Conservation (phyloP, 2,888 invertebrate genomes). For the Epinotia demarniana region DNA sequence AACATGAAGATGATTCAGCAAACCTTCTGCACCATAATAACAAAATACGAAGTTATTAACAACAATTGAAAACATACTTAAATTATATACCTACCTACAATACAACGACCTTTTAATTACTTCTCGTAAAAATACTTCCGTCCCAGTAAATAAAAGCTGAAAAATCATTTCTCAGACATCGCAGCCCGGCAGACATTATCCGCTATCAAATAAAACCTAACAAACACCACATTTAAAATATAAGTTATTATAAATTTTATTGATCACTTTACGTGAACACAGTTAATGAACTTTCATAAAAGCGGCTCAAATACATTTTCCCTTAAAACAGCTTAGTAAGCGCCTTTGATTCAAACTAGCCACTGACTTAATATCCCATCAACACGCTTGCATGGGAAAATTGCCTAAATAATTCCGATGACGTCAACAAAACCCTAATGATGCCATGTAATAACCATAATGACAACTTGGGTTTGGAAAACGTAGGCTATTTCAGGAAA, state of each 20-base stretch:
- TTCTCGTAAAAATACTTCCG: background rate
- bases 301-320: constrained; percentile 58
- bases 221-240: background rate
- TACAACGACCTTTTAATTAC: too few relatives aligned
- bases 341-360: constrained; percentile 53
- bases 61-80: background rate
- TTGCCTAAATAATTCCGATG: constrained; percentile 55
- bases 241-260: constrained; percentile 1
- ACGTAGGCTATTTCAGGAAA: constrained; percentile 12
- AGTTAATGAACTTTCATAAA: background rate
- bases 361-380: constrained; percentile 54
- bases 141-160: background rate
- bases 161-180: background rate
- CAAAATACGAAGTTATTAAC: background rate
- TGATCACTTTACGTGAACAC: background rate
- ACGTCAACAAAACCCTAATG: constrained; percentile 40
- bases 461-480: constrained; percentile 23
- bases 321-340: constrained; percentile 62
- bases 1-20: background rate
- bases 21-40: background rate
- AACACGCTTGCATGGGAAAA: constrained; percentile 52
- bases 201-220: too few relatives aligned
- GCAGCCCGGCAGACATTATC: too few relatives aligned
- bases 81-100: background rate
- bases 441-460: constrained; percentile 37